Evolutionary conservation across 2,888 invertebrate genomes (phyloP).

Genomic region (Melanostoma scalare): DNA sequence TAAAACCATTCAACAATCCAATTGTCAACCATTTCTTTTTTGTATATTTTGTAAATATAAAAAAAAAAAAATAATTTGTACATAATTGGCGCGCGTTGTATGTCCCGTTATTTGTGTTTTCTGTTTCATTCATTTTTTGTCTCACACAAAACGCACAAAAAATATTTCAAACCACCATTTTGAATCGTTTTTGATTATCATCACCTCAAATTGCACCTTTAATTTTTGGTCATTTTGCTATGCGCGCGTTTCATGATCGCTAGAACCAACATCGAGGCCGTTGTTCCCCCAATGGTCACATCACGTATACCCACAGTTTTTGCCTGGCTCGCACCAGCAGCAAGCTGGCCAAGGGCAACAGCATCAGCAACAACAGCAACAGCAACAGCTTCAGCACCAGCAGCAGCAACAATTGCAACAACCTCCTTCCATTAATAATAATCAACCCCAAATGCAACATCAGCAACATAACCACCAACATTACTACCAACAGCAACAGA

Average conservation of each 20-base stretch:
- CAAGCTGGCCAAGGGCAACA: conserved; percentile 83
- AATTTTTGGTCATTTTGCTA: conserved; percentile 54
- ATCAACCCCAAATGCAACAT: conserved; percentile 77
- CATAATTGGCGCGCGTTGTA: conserved; percentile 67
- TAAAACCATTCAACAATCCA: conserved; percentile 71
- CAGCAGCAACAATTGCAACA: conserved; percentile 77
- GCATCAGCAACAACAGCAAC: conserved; percentile 83
- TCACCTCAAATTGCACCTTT: conserved; percentile 58
- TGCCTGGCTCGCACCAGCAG: conserved; percentile 93
- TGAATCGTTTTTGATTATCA: conserved; percentile 44
- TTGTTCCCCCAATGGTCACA: conserved; percentile 97
- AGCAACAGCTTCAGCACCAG: conserved; percentile 81
- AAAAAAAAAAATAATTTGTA: conserved; percentile 57
- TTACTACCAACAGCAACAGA: conserved; percentile 77
- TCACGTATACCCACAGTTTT: conserved; percentile 96
- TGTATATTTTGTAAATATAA: conserved; percentile 69
- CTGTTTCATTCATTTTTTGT: conserved; percentile 28
- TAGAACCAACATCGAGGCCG: conserved; percentile 85
- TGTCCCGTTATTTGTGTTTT: conserved; percentile 47
- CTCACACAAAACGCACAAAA: conserved; percentile 64
- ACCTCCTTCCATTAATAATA: conserved; percentile 74
- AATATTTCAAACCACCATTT: conserved; percentile 48
- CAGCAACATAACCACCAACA: conserved; percentile 76
- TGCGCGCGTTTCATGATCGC: conserved; percentile 51
- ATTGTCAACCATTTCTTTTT: conserved; percentile 58